These are phyloP conservation scores for Chaetura pelagica DNA, from an alignment of 2,113 vertebrate species.

Conservation along the genomic window DNA sequence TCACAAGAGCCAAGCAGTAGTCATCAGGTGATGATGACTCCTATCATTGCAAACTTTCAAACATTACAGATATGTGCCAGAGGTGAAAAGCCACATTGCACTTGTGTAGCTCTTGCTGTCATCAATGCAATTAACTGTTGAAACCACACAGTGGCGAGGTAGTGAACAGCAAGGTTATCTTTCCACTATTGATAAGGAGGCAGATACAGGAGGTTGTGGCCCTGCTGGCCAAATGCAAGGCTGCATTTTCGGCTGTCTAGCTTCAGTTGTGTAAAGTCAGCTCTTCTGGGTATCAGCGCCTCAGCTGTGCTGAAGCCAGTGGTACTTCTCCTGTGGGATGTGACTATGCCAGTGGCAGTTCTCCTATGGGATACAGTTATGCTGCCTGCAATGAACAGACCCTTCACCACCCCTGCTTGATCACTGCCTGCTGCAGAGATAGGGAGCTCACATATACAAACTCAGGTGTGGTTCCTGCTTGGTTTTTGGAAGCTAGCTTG, in stretches of 20 bases:
- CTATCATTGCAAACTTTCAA: background rate
- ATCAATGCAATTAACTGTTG: background rate
- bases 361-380: background rate
- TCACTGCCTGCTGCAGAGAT: background rate
- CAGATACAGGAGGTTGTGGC: background rate
- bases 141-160: background rate
- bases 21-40: background rate
- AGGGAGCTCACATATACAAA: background rate
- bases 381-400: background rate
- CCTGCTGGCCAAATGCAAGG: background rate
- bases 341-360: background rate
- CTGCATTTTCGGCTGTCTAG: background rate
- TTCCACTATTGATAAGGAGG: background rate
- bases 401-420: background rate
- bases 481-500: background rate
- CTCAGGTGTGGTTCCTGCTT: background rate
- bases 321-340: background rate
- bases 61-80: background rate
- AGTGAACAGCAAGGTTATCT: background rate
- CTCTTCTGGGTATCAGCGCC: background rate
- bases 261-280: background rate
- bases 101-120: background rate
- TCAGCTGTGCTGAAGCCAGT: background rate
- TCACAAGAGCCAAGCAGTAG: background rate
- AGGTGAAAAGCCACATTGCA: background rate